A percentile compares a stretch with the other conserved stretches of the same genome.
These are phyloP conservation scores for Platorchestia sp. DNA, from an alignment of 1,140 invertebrate genomes.

Conservation along the genomic window DNA sequence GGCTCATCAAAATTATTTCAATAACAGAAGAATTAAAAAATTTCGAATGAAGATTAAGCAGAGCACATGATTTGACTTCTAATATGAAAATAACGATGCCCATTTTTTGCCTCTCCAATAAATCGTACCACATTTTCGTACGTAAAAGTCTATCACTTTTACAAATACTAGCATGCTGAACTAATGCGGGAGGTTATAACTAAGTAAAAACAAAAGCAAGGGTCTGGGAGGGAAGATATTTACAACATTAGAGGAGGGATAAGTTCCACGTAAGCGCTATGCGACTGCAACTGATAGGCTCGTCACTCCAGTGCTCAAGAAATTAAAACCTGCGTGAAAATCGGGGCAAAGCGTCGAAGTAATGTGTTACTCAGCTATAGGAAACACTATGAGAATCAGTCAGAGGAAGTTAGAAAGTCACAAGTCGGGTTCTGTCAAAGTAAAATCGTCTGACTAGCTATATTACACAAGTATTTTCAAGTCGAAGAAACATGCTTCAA, in stretches of 20 bases:
- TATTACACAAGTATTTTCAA: neutral
- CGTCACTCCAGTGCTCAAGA: neutral
- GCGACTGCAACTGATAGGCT: neutral
- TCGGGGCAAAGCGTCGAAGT: neutral
- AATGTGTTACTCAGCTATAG: neutral
- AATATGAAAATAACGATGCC: neutral
- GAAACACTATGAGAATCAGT: constrained; percentile 1
- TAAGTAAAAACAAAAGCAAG: neutral
- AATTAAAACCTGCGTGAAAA: neutral
- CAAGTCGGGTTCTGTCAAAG: constrained; percentile 11
- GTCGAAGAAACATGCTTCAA: neutral
- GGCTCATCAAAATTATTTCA: neutral
- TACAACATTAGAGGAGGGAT: neutral
- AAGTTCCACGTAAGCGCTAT: neutral
- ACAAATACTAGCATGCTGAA: neutral
- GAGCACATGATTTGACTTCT: neutral
- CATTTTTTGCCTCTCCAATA: neutral
- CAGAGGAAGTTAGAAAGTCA: constrained; percentile 3
- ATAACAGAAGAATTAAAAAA: neutral
- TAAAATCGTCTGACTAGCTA: constrained; percentile 11
- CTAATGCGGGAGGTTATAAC: neutral
- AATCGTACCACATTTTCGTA: neutral
- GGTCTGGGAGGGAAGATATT: neutral
- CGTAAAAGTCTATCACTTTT: neutral
- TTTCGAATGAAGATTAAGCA: neutral